Evolutionary conservation across 2,113 vertebrate genomes (phyloP).

Genomic region (Notarius lentiginosus): DNA sequence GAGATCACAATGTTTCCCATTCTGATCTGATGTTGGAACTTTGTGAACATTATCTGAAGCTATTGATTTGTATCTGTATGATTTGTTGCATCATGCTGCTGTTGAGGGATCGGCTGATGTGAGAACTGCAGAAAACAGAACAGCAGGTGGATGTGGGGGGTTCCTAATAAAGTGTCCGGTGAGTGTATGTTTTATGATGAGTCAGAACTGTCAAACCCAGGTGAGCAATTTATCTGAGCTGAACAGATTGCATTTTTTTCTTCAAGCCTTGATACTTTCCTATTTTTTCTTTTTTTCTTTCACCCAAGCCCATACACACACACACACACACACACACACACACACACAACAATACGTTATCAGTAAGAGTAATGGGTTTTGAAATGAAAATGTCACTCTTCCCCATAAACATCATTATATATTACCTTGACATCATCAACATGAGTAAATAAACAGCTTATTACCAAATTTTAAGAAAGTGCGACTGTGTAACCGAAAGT

Average conservation of each 20-base stretch:
- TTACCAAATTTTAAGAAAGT: slow-evolving; percentile 11
- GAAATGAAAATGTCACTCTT: slow-evolving; percentile 8
- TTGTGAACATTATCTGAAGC: no score
- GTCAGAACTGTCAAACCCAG: not conserved
- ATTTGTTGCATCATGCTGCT: no score
- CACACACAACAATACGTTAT: not conserved
- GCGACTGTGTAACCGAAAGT: not conserved
- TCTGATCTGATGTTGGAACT: no score
- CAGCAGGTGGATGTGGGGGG: no score
- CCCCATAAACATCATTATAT: slow-evolving; percentile 8
- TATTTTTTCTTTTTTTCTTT: not conserved
- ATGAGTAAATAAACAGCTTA: slow-evolving; percentile 13
- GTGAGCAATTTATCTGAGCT: not conserved
- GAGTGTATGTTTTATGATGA: not conserved
- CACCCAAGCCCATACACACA: not conserved
- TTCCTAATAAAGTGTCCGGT: no score
- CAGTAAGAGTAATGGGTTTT: not conserved
- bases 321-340: not conserved
- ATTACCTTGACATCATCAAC: not conserved
- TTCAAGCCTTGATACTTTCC: not conserved
- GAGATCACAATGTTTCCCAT: no score
- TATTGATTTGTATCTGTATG: no score
- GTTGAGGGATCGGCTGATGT: no score
- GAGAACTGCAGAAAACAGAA: no score
- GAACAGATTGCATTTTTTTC: slow-evolving; percentile 10